phyloP scores from a whole-genome alignment of 2,797 vertebrate species.

The Miichthys miiuy region DNA sequence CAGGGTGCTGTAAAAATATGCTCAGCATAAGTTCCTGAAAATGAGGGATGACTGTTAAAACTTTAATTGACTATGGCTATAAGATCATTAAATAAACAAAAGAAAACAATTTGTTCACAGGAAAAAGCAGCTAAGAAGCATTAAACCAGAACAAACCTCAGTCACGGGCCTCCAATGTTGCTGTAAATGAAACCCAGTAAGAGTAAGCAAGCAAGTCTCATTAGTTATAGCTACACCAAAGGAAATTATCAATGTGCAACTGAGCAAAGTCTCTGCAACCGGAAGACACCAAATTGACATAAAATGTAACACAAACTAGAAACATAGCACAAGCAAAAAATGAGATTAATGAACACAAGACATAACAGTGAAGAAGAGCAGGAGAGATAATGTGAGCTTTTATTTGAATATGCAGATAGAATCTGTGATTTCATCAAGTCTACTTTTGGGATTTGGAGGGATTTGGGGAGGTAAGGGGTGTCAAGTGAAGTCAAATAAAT shows the following conservation, averaged over 20 bases:
- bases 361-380: background rate
- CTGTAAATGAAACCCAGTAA: background rate
- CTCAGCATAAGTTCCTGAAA: constrained; percentile 2
- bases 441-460: background rate
- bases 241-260: background rate
- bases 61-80: background rate
- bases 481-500: background rate
- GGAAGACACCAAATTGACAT: background rate
- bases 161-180: background rate
- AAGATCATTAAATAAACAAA: background rate
- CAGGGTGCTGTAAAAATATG: constrained; percentile 5
- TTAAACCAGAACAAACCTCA: background rate
- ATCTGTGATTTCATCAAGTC: constrained; percentile 14
- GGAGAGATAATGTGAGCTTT: background rate
- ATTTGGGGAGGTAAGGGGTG: no score
- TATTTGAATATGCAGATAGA: background rate
- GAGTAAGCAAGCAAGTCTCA: background rate
- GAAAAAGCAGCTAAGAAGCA: background rate
- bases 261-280: background rate
- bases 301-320: background rate
- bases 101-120: background rate
- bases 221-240: background rate
- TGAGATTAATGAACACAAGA: background rate
- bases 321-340: background rate
- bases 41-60: background rate